Evolutionary conservation across 2,113 vertebrate species (phyloP).

Genomic region (Dicaeum eximium): DNA sequence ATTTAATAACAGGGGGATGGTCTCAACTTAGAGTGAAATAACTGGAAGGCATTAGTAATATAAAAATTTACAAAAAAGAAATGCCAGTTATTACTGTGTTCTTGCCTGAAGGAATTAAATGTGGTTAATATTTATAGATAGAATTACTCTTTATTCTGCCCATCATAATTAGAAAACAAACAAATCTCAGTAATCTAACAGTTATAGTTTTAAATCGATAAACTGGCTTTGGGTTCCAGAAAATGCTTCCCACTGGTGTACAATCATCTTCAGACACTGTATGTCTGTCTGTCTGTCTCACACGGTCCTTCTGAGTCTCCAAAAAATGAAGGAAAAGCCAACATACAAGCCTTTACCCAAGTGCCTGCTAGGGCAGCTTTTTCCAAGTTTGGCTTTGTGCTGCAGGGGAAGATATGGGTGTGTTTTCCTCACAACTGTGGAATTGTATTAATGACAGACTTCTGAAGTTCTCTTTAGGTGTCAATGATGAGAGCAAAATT

Average conservation of each 20-base stretch:
- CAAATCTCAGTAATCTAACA: background rate
- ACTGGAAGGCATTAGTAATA: slow-evolving; percentile 10
- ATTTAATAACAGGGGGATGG: slow-evolving; percentile 8
- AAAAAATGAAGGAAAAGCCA: background rate
- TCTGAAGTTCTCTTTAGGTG: background rate
- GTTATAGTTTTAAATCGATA: background rate
- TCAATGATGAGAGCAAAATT: background rate
- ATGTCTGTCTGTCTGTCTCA: background rate
- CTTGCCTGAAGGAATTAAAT: slow-evolving; percentile 10
- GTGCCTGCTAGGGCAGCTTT: background rate
- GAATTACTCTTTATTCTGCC: background rate
- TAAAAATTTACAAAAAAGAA: background rate
- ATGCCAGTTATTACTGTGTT: background rate
- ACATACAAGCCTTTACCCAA: background rate
- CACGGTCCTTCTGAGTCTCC: background rate
- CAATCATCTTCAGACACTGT: background rate
- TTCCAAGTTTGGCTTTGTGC: background rate
- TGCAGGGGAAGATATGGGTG: background rate
- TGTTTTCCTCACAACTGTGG: background rate
- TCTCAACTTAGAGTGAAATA: background rate
- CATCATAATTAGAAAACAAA: background rate
- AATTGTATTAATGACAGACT: background rate
- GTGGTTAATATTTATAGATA: slow-evolving; percentile 1
- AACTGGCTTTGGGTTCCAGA: background rate
- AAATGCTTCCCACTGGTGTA: background rate